Conservation (phyloP, 1,140 invertebrate species). For the Zelostemma sp. region DNA sequence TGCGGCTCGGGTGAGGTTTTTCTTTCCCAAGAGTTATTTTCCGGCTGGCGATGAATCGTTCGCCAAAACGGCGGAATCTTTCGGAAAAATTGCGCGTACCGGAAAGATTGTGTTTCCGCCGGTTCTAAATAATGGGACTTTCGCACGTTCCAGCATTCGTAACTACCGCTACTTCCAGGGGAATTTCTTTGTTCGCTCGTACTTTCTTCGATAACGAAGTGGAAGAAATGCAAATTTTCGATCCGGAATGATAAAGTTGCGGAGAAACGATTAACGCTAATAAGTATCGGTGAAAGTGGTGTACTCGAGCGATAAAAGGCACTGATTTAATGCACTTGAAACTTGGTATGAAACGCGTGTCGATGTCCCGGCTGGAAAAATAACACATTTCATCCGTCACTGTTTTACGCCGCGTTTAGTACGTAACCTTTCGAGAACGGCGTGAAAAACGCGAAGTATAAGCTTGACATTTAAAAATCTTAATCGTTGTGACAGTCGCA, state of each 20-base stretch:
- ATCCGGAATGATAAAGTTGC: not conserved
- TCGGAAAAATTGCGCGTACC: too few species aligned
- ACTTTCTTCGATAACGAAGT: not conserved
- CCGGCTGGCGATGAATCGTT: too few species aligned
- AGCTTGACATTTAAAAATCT: constrained; percentile 46
- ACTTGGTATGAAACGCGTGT: not conserved
- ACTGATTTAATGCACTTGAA: constrained; percentile 2
- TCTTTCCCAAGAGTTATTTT: not conserved
- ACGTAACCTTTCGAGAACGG: constrained; percentile 41
- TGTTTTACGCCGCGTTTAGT: constrained; percentile 22
- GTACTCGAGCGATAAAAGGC: constrained; percentile 1
- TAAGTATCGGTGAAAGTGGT: constrained; percentile 33
- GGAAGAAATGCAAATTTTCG: not conserved
- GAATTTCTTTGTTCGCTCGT: not conserved
- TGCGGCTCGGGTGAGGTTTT: constrained; percentile 3
- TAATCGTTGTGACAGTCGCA: constrained; percentile 33
- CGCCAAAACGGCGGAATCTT: too few species aligned
- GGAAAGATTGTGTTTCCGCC: constrained; percentile 19
- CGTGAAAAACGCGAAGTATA: constrained; percentile 38
- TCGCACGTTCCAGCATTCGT: constrained; percentile 42
- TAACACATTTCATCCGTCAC: not conserved
- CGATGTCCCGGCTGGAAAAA: constrained; percentile 1
- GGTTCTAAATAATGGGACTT: constrained; percentile 32
- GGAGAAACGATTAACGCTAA: constrained; percentile 17
- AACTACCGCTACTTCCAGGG: constrained; percentile 17